A percentile compares a stretch with the other conserved stretches of the same genome.
phyloP scores from a whole-genome alignment of 2,113 vertebrate genomes.

The Phylloscopus whistleri region DNA sequence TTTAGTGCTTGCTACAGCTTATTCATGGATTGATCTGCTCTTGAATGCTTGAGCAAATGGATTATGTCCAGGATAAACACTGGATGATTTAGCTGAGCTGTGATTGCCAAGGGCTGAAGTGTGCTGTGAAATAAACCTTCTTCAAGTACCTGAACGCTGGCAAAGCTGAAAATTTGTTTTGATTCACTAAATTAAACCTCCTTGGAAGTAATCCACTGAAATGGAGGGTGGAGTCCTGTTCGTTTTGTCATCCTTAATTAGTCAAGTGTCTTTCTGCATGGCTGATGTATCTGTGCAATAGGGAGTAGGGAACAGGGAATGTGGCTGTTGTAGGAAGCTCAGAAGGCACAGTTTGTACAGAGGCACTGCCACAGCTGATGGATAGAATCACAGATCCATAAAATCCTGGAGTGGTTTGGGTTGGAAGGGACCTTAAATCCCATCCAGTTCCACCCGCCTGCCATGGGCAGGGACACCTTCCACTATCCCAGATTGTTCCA shows the following conservation, averaged over 20 bases:
- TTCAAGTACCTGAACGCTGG: background rate
- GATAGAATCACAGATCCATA: background rate
- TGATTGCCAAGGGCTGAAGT: conserved; percentile 3
- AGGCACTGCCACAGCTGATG: background rate
- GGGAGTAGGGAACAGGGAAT: background rate
- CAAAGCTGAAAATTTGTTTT: conserved; percentile 7
- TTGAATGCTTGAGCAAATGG: background rate
- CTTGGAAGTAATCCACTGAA: background rate
- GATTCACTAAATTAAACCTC: conserved; percentile 34
- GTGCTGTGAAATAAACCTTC: conserved; percentile 5
- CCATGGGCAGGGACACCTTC: background rate
- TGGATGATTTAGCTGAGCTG: background rate
- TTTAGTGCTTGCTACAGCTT: background rate
- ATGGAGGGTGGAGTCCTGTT: background rate
- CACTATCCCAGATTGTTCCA: background rate
- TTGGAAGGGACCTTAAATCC: background rate
- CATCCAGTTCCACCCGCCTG: background rate
- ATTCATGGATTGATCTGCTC: background rate
- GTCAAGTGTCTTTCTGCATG: background rate
- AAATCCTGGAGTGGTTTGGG: background rate
- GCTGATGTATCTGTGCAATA: fast-evolving
- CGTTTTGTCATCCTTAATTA: background rate
- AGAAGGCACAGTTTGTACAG: background rate
- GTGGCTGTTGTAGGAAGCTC: background rate
- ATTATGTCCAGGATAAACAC: conserved; percentile 26